Percentiles rank a stretch among this genome's conserved stretches.
phyloP scores from a whole-genome alignment of 2,888 invertebrate species.

The Cristatella mucedo region DNA sequence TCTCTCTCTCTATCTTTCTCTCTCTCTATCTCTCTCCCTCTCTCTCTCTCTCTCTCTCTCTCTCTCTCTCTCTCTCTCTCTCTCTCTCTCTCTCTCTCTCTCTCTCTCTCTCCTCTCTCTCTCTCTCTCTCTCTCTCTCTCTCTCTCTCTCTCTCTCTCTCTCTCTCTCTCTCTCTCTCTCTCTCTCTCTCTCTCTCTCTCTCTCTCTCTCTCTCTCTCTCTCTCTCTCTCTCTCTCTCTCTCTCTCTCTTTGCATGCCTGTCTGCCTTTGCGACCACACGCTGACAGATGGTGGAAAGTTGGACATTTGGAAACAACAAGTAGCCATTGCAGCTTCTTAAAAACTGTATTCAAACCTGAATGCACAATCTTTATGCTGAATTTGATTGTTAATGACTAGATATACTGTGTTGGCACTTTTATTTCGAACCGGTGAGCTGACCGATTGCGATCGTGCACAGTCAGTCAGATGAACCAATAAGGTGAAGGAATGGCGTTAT shows the following conservation, averaged over 20 bases:
- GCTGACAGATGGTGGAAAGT: too few relatives aligned
- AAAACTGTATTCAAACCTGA: too few relatives aligned
- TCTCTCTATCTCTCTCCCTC: neutral
- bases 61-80: conserved; percentile 1
- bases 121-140: conserved; percentile 1
- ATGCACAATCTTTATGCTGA: too few relatives aligned
- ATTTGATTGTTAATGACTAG: too few relatives aligned
- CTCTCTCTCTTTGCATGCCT: neutral
- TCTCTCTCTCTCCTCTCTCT: conserved; percentile 1
- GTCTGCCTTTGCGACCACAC: too few relatives aligned
- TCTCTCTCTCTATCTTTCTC: neutral
- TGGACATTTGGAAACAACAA: too few relatives aligned
- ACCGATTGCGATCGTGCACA: too few relatives aligned
- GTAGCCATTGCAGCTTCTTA: too few relatives aligned
- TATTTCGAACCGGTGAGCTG: too few relatives aligned
- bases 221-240: conserved; percentile 1
- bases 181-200: conserved; percentile 1
- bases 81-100: conserved; percentile 1
- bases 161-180: conserved; percentile 1
- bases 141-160: conserved; percentile 1
- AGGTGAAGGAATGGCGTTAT: too few relatives aligned
- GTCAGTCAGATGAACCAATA: too few relatives aligned
- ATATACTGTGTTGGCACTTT: too few relatives aligned
- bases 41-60: conserved; percentile 1
- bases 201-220: conserved; percentile 1